Percentiles rank a stretch among this genome's conserved stretches.
Evolutionary conservation across 2,113 vertebrate genomes (phyloP).

Genomic region (Mungos mungo): DNA sequence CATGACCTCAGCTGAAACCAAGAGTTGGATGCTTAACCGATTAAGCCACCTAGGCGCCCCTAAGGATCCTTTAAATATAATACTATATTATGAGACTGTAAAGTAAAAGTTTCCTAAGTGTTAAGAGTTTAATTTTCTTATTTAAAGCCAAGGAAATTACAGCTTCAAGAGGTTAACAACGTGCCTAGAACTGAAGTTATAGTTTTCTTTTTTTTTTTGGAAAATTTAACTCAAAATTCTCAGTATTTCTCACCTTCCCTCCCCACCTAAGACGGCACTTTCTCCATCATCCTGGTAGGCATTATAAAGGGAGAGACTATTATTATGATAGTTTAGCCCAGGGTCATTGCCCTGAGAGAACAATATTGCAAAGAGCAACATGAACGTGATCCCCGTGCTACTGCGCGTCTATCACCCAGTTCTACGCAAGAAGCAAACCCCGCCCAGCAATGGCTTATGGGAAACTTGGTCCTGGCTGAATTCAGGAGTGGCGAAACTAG

Average conservation of each 20-base stretch:
- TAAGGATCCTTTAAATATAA: not conserved
- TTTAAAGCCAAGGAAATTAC: not conserved
- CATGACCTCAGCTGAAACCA: too few relatives aligned
- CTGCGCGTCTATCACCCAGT: rapidly evolving
- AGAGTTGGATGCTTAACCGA: too few relatives aligned
- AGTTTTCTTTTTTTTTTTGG: not conserved
- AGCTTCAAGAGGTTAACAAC: not conserved
- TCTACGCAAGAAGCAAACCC: not conserved
- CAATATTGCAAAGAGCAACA: not conserved
- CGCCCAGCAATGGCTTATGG: not conserved
- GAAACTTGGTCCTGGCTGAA: not conserved
- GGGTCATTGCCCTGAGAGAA: not conserved
- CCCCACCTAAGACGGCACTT: not conserved
- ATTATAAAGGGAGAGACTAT: not conserved
- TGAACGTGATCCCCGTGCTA: not conserved
- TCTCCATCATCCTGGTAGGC: not conserved
- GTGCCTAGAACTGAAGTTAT: not conserved
- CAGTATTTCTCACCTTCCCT: not conserved
- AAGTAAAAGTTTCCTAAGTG: not conserved
- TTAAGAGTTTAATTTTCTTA: not conserved
- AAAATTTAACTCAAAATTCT: conserved; percentile 18
- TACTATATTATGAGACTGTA: not conserved
- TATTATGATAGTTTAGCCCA: not conserved
- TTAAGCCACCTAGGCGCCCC: too few relatives aligned
- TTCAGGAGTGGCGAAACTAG: not conserved